These are phyloP conservation scores for Ennomos quercinarius DNA, from an alignment of 2,888 invertebrate genomes.

Conservation along the genomic window DNA sequence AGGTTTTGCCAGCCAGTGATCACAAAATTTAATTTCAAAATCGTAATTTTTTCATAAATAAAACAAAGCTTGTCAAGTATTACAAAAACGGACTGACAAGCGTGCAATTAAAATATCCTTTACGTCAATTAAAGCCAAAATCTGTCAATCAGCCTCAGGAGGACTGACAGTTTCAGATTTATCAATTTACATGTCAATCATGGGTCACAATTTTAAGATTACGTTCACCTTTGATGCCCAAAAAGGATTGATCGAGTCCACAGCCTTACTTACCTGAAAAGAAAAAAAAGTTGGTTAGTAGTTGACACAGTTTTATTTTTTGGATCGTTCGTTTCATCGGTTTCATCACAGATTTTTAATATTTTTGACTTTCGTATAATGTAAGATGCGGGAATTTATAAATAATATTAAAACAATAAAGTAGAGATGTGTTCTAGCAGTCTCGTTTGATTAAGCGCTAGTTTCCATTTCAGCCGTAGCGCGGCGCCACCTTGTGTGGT, in stretches of 20 bases:
- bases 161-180: conserved; percentile 54
- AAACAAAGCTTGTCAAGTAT: conserved; percentile 22
- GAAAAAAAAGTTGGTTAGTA: not conserved
- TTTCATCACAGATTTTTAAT: too few relatives aligned
- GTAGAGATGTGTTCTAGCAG: too few relatives aligned
- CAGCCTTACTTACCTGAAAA: conserved; percentile 27
- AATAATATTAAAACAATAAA: too few relatives aligned
- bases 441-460: too few relatives aligned
- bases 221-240: conserved; percentile 16
- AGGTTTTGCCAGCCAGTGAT: too few relatives aligned
- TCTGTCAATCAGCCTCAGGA: conserved; percentile 69
- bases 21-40: too few relatives aligned
- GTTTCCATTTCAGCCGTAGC: too few relatives aligned
- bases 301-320: not conserved
- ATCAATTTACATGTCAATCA: conserved; percentile 46
- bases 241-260: conserved; percentile 15
- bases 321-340: not conserved
- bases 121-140: conserved; percentile 77
- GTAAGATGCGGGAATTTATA: too few relatives aligned
- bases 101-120: conserved; percentile 67
- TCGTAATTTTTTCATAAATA: not conserved
- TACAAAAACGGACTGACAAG: conserved; percentile 34
- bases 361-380: too few relatives aligned
- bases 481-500: too few relatives aligned
- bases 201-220: conserved; percentile 5